Evolutionary conservation across 1,140 invertebrate species (phyloP).

Genomic region (Hyles vespertilio): DNA sequence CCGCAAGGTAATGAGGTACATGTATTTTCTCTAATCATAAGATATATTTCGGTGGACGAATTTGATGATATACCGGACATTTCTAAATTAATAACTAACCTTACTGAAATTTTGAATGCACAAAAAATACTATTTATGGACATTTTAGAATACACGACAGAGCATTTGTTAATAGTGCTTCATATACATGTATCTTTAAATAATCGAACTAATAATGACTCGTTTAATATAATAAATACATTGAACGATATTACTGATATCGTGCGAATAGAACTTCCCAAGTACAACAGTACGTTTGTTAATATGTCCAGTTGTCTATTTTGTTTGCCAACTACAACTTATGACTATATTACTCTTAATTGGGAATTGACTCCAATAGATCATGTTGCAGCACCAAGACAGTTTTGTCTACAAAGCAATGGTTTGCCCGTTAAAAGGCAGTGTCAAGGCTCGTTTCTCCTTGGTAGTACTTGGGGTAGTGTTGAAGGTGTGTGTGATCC

Average conservation of each 20-base stretch:
- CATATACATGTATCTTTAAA: conserved; percentile 47
- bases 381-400: conserved; percentile 58
- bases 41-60: conserved; percentile 26
- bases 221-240: conserved; percentile 31
- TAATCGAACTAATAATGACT: conserved; percentile 25
- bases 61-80: conserved; percentile 27
- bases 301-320: conserved; percentile 61
- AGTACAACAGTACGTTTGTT: conserved; percentile 46
- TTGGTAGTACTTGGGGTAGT: conserved; percentile 61
- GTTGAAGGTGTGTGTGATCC: conserved; percentile 61
- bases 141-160: conserved; percentile 36
- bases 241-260: conserved; percentile 30
- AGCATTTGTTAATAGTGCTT: conserved; percentile 37
- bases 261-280: conserved; percentile 33
- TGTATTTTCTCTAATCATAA: conserved; percentile 52
- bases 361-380: conserved; percentile 67
- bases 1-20: conserved; percentile 47
- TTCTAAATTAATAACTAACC: conserved; percentile 25
- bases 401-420: conserved; percentile 72
- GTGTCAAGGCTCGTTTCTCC: conserved; percentile 66
- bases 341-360: conserved; percentile 39
- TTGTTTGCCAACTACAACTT: conserved; percentile 56
- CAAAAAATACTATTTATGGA: conserved; percentile 55
- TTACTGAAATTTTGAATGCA: conserved; percentile 41
- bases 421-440: conserved; percentile 66